Evolutionary conservation across 1,140 invertebrate genomes (phyloP), one percentile per base, ranked within the genome.

Genomic region (Cherax destructor): DNA sequence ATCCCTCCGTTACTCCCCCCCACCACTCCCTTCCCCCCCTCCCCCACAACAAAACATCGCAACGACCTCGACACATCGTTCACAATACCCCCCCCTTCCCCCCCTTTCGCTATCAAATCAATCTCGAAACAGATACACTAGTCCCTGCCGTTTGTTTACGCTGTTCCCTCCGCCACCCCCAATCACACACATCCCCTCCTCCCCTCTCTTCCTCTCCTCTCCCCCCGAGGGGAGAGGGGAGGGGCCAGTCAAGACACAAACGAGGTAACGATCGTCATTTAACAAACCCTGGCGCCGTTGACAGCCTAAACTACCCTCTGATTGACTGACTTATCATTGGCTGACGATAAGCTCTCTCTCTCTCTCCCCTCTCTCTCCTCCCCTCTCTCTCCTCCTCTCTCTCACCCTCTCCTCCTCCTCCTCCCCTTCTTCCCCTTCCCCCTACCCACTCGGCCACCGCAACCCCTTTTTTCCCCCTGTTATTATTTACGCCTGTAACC

Each of bases 291-390:
- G n/a, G 69, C 69, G n/a, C 18, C 69, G 24, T 5, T 30, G 69
- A 74, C 69, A 74, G n/a, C 69, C 69, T 30, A 74, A 74, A 30
- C 69, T 74, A 74, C 69, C 69, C 69, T 74, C 69, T 74, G 69
- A 74, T 74, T 74, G 69, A 74, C 69, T 74, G 69, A n/a, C 69
- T 74, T 74, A 74, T 74, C 69, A 74, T 74, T 74, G 69, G 69
- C n/a, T 74, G n/a, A 1, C 24, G 69, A 74, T 74, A 74, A 24
- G 24, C 69, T 30, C 21, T 18, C 65, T 18, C 21, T 21, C 13
- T 41, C 30, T 2, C 30, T 41, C 2, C 30, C 2, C 30, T 41
- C 30, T 41, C 30, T 41, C 30, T 41, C 30, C 30, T 2, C 30
- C 30, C 2, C 30, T 41, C 30, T 2, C 30, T 41, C 30, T 41